Percentiles rank a stretch among this genome's conserved stretches.
phyloP scores from a whole-genome alignment of 2,113 vertebrate genomes.

The Protomyctophum bolini region DNA sequence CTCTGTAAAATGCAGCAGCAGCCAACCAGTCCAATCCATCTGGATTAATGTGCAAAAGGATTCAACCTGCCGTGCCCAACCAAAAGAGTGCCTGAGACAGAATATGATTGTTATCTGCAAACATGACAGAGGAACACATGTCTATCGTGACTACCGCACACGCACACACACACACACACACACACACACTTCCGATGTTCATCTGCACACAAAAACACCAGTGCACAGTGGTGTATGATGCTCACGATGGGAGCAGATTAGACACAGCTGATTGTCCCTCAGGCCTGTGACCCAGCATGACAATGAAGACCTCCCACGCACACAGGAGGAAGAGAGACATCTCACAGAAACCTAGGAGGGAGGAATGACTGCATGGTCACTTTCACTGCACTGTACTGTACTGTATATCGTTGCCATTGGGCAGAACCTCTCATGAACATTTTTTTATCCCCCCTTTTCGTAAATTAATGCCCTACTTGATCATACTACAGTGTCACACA shows the following conservation, averaged over 20 bases:
- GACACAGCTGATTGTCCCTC: slow-evolving; percentile 38
- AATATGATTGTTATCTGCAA: slow-evolving; percentile 36
- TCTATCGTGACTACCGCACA: slow-evolving; percentile 21
- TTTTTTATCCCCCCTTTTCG: no score
- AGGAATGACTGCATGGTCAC: slow-evolving; percentile 19
- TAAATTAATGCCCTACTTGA: no score
- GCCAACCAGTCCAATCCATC: slow-evolving; percentile 17
- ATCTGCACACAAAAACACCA: slow-evolving; percentile 38
- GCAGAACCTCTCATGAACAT: no score
- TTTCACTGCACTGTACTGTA: neutral
- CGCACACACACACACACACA: slow-evolving; percentile 5
- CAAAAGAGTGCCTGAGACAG: neutral
- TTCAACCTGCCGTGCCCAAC: slow-evolving; percentile 8
- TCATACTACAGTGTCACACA: no score
- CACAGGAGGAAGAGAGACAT: slow-evolving; percentile 3
- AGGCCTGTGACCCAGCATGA: slow-evolving; percentile 21
- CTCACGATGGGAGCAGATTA: slow-evolving; percentile 33
- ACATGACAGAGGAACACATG: slow-evolving; percentile 11
- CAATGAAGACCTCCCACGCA: slow-evolving; percentile 26
- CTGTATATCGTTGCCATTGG: no score
- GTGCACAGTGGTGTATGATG: slow-evolving; percentile 15
- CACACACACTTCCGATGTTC: slow-evolving; percentile 14
- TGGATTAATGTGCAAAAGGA: slow-evolving; percentile 50
- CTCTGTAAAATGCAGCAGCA: slow-evolving; percentile 53
- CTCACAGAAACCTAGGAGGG: slow-evolving; percentile 20